phyloP scores from a whole-genome alignment of 1,140 invertebrate genomes.

The Phenacoccus solenopsis region DNA sequence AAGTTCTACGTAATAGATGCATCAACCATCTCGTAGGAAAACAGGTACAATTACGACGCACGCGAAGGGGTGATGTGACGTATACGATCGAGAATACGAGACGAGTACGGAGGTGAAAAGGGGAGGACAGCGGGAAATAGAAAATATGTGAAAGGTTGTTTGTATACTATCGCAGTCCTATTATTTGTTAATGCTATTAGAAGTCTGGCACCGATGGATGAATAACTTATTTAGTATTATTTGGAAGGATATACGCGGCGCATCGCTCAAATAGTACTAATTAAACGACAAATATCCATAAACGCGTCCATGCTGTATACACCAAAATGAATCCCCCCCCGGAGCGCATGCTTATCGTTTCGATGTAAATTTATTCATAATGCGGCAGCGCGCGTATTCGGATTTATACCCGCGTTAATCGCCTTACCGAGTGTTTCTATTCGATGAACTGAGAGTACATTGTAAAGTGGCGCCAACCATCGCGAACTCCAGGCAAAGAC shows the following conservation, averaged over 20 bases:
- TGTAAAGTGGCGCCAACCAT: no score
- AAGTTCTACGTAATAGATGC: neutral
- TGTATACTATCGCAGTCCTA: neutral
- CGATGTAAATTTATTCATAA: no score
- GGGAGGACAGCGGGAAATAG: neutral
- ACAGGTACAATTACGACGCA: neutral
- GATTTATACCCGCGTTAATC: no score
- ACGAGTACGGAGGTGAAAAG: neutral
- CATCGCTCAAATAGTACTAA: neutral
- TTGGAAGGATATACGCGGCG: neutral
- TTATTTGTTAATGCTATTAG: slow-evolving; percentile 18
- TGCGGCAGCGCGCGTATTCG: no score
- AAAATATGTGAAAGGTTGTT: slow-evolving; percentile 18
- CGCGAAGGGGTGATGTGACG: neutral
- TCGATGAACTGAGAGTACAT: no score
- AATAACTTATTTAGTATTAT: neutral
- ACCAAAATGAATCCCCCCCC: no score
- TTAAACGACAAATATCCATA: slow-evolving; percentile 14
- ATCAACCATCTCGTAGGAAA: neutral
- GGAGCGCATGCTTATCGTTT: no score
- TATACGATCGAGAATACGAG: neutral
- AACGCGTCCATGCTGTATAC: no score
- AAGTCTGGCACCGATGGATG: slow-evolving; percentile 4
- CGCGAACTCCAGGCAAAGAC: no score
- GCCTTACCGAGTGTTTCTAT: no score